These are phyloP conservation scores for Campylomormyrus tamandua DNA, from an alignment of 2,113 vertebrate genomes.

Conservation along the genomic window DNA sequence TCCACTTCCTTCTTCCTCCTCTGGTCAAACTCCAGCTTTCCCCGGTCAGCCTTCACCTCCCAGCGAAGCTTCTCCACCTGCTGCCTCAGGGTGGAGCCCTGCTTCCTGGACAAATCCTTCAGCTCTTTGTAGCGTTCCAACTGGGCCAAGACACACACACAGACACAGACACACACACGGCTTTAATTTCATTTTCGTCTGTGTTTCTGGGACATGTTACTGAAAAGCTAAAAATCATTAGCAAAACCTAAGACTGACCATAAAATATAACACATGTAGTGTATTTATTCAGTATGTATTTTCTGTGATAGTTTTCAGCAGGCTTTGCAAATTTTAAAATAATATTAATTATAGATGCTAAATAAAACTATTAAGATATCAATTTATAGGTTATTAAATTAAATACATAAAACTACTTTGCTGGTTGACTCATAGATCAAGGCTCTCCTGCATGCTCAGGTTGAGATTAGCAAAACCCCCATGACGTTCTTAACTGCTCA, in stretches of 20 bases:
- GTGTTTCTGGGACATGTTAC: not conserved
- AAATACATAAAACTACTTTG: not conserved
- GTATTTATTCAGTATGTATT: not conserved
- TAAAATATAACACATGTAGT: not conserved
- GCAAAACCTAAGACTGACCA: constrained; percentile 3
- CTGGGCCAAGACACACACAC: constrained; percentile 49
- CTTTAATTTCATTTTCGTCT: not conserved
- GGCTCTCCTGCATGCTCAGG: not conserved
- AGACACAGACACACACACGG: not conserved
- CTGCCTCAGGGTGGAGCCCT: constrained; percentile 66
- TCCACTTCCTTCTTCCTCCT: constrained; percentile 71
- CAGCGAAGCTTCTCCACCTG: constrained; percentile 73
- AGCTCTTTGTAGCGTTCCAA: constrained; percentile 72
- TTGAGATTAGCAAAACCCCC: not conserved
- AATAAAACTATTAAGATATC: not conserved
- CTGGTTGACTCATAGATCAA: not conserved
- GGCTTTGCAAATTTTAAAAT: not conserved
- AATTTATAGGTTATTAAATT: not conserved
- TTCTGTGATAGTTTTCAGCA: not conserved
- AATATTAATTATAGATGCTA: not conserved
- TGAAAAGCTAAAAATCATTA: not conserved
- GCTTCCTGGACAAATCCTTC: constrained; percentile 71
- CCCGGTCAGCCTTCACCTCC: constrained; percentile 72
- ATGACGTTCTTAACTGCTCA: not conserved
- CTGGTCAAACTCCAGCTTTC: constrained; percentile 70